Base-by-base conservation (phyloP, 2,113 vertebrate genomes). In the Pavo muticus region DNA sequence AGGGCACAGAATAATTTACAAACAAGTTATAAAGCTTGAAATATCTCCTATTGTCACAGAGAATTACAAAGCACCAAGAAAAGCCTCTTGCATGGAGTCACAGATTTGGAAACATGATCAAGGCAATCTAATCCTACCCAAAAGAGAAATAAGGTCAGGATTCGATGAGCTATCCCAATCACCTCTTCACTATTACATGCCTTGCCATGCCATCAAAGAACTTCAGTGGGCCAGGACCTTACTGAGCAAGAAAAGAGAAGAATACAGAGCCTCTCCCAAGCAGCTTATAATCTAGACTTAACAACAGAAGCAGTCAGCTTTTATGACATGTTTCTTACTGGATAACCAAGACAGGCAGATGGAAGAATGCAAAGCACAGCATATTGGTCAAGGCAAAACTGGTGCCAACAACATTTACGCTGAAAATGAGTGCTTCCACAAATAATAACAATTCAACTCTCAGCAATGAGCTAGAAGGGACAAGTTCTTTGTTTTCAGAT, bases 21-120 rank as follows among this genome's bases (percentile, higher is more conserved):
- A 86, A 86, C 47, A 73, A 86, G 91, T 91, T 92, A 84, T 84
- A 93, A 94, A 92, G 67, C n/a, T 11, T 92, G 84, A 84, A 21
- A 25, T 73, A 71, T 68, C 69, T 88, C 73, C 35, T 78, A 42
- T 75, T 94, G 77, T 94, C 74, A 91, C 60, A 80, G 50, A 79
- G 42, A 92, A 90, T 80, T 86, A 47, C 64, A 83, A 93, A 92
- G 78, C 68, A 83, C 90, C 61, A 85, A 52, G 56, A 73, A 63
- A 71, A 77, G 44, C 44, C 57, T 61, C 56, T 68, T 76, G 52
- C 81, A 5, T 71, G n/a, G 20, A 87, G 61, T 54, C 67, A 76
- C 29, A 63, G 75, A 77, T 59, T 59, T 86, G 75, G 78, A 90
- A 76, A 50, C 20, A 80, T 30, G 48, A 90, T 35, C 59, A 63